Conservation (phyloP, 2,113 vertebrate species). For the Chloropsis hardwickii region DNA sequence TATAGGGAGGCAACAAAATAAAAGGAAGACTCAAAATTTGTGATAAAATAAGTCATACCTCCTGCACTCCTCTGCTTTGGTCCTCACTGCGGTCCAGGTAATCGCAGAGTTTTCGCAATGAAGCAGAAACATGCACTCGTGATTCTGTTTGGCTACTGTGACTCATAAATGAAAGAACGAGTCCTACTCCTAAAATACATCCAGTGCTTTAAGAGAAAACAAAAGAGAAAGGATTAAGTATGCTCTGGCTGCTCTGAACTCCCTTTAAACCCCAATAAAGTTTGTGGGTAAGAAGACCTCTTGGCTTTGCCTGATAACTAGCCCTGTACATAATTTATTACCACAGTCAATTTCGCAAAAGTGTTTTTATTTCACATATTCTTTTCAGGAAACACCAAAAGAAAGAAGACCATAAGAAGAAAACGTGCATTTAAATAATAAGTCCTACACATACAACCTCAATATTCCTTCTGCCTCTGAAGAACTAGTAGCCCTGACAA, state of each 20-base stretch:
- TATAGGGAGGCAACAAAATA: not conserved
- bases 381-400: not conserved
- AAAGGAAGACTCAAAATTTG: not conserved
- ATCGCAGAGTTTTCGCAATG: conserved; percentile 74
- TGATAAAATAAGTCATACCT: conserved; percentile 72
- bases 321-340: not conserved
- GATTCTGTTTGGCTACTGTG: conserved; percentile 77
- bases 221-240: not conserved
- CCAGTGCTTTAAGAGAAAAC: conserved; percentile 72
- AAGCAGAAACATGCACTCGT: conserved; percentile 58
- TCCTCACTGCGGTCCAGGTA: conserved; percentile 76
- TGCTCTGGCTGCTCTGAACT: not conserved
- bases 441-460: not conserved
- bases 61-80: conserved; percentile 85
- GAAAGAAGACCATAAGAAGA: not conserved
- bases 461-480: not conserved
- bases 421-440: not conserved
- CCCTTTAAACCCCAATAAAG: not conserved
- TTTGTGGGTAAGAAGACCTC: not conserved
- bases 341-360: not conserved
- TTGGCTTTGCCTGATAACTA: not conserved
- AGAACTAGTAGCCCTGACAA: not conserved
- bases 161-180: conserved; percentile 84
- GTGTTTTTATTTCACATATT: not conserved
- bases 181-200: conserved; percentile 87